Evolutionary conservation across 2,888 invertebrate genomes (phyloP).

Genomic region (Pseudococcus viburni): DNA sequence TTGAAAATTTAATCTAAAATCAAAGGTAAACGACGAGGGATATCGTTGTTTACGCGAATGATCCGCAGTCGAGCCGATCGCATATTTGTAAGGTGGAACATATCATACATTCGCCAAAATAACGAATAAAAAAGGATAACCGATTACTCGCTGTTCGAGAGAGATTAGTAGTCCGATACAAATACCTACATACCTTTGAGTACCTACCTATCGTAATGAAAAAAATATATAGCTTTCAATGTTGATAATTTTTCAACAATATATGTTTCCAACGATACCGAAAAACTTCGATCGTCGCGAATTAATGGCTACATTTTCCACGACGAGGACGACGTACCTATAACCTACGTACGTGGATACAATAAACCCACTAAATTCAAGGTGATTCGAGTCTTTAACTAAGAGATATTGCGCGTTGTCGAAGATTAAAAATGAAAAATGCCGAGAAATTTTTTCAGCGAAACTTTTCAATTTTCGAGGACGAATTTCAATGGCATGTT

Average conservation of each 20-base stretch:
- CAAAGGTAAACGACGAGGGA: slow-evolving; percentile 22
- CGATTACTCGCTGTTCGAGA: not conserved
- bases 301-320: not conserved
- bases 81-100: too few species aligned
- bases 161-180: not conserved
- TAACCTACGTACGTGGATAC: not conserved
- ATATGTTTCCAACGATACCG: slow-evolving; percentile 30
- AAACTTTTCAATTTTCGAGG: not conserved
- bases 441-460: not conserved
- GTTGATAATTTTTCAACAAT: slow-evolving; percentile 43
- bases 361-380: slow-evolving; percentile 9
- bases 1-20: slow-evolving; percentile 41
- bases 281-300: not conserved
- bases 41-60: slow-evolving; percentile 10
- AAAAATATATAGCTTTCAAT: slow-evolving; percentile 1
- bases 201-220: not conserved
- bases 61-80: not conserved
- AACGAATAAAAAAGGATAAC: not conserved
- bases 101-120: not conserved
- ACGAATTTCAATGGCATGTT: not conserved
- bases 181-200: not conserved
- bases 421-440: not conserved
- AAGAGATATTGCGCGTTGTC: not conserved
- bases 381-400: not conserved
- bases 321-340: not conserved